Base-by-base conservation (phyloP, 1,140 invertebrate genomes). In the Calycopis cecrops region DNA sequence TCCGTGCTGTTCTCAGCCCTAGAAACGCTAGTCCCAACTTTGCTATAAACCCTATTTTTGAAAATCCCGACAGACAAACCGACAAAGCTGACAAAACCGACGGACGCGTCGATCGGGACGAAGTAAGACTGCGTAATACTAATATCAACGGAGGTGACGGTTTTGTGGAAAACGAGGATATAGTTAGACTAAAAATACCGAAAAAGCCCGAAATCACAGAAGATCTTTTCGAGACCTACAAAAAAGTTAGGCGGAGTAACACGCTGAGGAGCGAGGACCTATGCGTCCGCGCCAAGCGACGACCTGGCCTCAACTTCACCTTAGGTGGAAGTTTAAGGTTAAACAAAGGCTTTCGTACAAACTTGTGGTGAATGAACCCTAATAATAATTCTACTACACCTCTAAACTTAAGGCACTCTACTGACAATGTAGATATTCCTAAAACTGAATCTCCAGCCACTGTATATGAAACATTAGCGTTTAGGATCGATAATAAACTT, bases 1-100 rank as follows among this genome's bases (percentile, higher is more conserved):
- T 88, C 71, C 90, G 91, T 73, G 87, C 83, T 62, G 87, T 90
- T 50, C 91, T 91, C 75, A 88, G 89, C 63, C 89, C 91, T 38
- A 85, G 86, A 79, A 88, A 90, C 72, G 89, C 90, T 54, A 92
- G 89, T 80, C 87, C 88, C 60, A 88, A 92, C 79, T 92, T 92
- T 78, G 91, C 90, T 58, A 88, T 91, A 68, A 92, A 92, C 72
- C 92, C 92, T 54, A 85, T 92, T 60, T 87, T 91, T 52, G 85
- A 87, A 76, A 72, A 76, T 60, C 68, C 80, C 61, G 75, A 81
- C 65, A 79, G 62, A 75, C 67, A 66, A 59, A 68, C 65, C 61
- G 66, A 79, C 68, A 59, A 58, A 66, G 69, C 75, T 66, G 65
- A 73, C 51, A 67, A 66, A 67, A 55, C 66, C 56, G 35, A 71